These are phyloP conservation scores for Dendrolimus pini DNA, from an alignment of 2,888 invertebrate species.

Conservation along the genomic window DNA sequence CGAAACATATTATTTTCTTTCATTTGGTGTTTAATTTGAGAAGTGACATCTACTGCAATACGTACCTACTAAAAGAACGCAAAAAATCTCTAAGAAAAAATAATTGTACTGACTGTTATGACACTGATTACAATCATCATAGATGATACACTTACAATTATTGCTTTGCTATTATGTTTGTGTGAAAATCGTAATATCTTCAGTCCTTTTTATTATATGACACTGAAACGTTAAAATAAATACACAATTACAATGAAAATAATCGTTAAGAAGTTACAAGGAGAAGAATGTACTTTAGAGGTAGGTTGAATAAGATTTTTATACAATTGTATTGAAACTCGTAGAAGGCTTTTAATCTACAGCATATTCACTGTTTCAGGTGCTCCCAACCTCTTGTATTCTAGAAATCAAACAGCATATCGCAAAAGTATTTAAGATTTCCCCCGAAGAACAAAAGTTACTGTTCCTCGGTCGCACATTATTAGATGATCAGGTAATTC, in stretches of 20 bases:
- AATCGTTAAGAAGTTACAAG: conserved; percentile 83
- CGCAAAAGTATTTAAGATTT: conserved; percentile 79
- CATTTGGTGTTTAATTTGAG: too few relatives aligned
- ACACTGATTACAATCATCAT: too few relatives aligned
- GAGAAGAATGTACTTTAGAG: conserved; percentile 81
- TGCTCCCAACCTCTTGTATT: conserved; percentile 76
- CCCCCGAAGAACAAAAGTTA: conserved; percentile 82
- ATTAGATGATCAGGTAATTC: conserved; percentile 82
- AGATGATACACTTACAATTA: too few relatives aligned
- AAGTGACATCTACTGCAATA: too few relatives aligned
- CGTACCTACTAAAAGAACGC: too few relatives aligned
- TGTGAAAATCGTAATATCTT: too few relatives aligned
- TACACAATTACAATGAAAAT: conserved; percentile 77
- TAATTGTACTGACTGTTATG: too few relatives aligned
- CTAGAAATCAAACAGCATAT: conserved; percentile 82
- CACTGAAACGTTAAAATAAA: too few relatives aligned
- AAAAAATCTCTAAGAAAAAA: too few relatives aligned
- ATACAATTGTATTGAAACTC: neutral
- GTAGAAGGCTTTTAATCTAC: neutral
- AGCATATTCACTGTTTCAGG: conserved; percentile 42
- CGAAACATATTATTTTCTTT: too few relatives aligned
- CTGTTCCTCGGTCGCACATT: conserved; percentile 83
- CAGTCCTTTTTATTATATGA: too few relatives aligned
- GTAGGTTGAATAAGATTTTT: conserved; percentile 46
- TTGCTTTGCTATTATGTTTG: too few relatives aligned